These are phyloP conservation scores for Drosophila seclusa DNA, from an alignment of 2,888 invertebrate genomes.

Conservation along the genomic window DNA sequence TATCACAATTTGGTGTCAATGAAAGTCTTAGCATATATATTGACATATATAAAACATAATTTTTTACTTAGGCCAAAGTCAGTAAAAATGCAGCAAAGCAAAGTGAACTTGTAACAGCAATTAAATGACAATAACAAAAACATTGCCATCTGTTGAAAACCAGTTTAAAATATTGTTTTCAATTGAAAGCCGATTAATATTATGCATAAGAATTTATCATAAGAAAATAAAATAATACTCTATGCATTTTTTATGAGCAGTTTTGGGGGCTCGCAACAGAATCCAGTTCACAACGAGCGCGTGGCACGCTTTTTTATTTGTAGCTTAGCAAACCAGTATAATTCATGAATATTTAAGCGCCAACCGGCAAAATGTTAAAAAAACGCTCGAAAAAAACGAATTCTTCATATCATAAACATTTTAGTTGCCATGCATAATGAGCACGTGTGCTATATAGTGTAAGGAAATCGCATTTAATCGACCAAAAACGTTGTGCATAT, in stretches of 20 bases:
- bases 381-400: constrained; percentile 17
- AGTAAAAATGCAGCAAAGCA: neutral
- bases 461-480: constrained; percentile 29
- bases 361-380: constrained; percentile 36
- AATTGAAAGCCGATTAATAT: constrained; percentile 4
- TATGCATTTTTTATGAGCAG: constrained; percentile 1
- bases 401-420: constrained; percentile 36
- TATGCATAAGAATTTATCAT: constrained; percentile 12
- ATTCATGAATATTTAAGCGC: constrained; percentile 47
- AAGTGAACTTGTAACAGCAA: neutral
- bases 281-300: constrained; percentile 58
- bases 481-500: constrained; percentile 16
- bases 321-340: constrained; percentile 35
- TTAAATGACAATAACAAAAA: constrained; percentile 18
- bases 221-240: neutral
- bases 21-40: neutral
- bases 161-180: constrained; percentile 25
- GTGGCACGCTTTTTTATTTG: constrained; percentile 30
- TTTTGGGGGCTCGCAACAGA: constrained; percentile 75
- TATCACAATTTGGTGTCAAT: neutral
- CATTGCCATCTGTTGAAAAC: constrained; percentile 19
- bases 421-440: constrained; percentile 35
- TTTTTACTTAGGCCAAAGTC: neutral
- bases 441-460: neutral
- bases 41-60: neutral